Evolutionary conservation across 2,113 vertebrate genomes (phyloP).

Genomic region (Ammodytes marinus): DNA sequence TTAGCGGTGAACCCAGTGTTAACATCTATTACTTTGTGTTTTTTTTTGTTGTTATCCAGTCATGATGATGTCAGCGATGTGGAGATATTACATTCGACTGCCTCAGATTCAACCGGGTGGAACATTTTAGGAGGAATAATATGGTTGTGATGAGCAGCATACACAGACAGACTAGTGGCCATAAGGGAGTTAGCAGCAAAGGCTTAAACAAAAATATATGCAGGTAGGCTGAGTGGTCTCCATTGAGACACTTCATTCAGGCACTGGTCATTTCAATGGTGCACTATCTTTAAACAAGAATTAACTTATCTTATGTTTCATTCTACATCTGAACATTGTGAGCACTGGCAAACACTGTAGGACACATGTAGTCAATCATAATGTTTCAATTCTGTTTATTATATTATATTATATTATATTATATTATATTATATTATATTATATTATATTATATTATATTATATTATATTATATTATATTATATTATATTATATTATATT

Average conservation of each 20-base stretch:
- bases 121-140: constrained; percentile 40
- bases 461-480: too few relatives aligned
- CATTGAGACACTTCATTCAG: background rate
- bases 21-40: constrained; percentile 56
- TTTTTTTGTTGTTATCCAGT: constrained; percentile 55
- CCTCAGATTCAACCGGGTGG: constrained; percentile 25
- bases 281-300: constrained; percentile 3
- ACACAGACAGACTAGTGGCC: constrained; percentile 18
- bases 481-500: too few relatives aligned
- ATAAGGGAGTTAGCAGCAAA: constrained; percentile 25
- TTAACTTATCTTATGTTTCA: background rate
- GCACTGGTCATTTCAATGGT: background rate
- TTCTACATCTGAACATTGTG: too few relatives aligned
- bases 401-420: too few relatives aligned
- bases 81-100: constrained; percentile 40
- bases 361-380: too few relatives aligned
- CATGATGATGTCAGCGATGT: constrained; percentile 56
- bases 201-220: constrained; percentile 2
- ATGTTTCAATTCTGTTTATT: too few relatives aligned
- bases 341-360: too few relatives aligned
- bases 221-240: background rate
- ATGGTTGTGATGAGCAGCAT: constrained; percentile 22
- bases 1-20: constrained; percentile 54
- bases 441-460: too few relatives aligned
- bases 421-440: too few relatives aligned